These are phyloP conservation scores for Chelonia mydas DNA, from an alignment of 2,797 vertebrate genomes.

Conservation along the genomic window DNA sequence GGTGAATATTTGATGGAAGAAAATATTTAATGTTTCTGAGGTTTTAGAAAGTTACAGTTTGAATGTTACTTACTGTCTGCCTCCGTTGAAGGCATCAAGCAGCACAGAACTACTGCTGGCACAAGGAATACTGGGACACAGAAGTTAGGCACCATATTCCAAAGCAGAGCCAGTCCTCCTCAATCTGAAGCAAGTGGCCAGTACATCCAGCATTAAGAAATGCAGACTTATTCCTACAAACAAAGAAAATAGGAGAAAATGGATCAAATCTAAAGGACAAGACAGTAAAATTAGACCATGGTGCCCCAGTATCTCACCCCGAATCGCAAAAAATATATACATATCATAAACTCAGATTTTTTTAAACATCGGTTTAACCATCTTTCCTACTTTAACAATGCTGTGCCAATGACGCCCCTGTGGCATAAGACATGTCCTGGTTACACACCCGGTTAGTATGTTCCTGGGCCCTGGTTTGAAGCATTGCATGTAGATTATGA, in stretches of 20 bases:
- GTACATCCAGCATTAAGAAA: constrained; percentile 71
- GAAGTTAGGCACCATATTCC: constrained; percentile 86
- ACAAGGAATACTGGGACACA: constrained; percentile 78
- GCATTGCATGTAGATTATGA: rapidly evolving
- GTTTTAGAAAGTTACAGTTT: neutral
- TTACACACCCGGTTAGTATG: neutral
- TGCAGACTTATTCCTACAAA: constrained; percentile 72
- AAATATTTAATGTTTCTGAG: constrained; percentile 1
- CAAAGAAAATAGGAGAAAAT: neutral
- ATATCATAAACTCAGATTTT: neutral
- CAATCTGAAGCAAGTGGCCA: constrained; percentile 74
- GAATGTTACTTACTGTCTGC: constrained; percentile 88
- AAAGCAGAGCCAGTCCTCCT: constrained; percentile 78
- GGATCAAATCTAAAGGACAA: neutral
- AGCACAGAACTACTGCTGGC: constrained; percentile 84
- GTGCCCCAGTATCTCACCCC: neutral
- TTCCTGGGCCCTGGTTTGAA: rapidly evolving
- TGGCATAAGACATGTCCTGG: neutral
- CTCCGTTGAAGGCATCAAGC: constrained; percentile 79
- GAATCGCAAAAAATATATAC: neutral
- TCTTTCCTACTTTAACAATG: neutral
- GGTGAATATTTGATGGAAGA: neutral
- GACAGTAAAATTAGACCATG: neutral
- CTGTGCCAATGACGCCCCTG: neutral
- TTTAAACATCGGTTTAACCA: neutral